Percentiles rank a stretch among this genome's conserved stretches.
Evolutionary conservation across 64 coral and sea anemone genomes (phyloP).

Genomic region (Pocillopora damicornis): DNA sequence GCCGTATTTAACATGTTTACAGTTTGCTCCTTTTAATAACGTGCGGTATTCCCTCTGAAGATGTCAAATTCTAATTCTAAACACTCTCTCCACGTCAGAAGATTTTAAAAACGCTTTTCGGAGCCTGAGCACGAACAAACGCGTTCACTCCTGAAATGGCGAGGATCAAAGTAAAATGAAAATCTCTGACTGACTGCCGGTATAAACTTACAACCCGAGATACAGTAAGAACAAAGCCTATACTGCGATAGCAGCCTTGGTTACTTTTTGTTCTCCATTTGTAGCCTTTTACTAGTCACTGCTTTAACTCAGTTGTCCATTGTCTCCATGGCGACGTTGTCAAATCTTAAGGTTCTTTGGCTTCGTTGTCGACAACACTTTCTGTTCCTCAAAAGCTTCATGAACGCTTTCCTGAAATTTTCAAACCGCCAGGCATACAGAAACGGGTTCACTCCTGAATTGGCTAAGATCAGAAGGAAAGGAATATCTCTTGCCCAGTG

Average conservation of each 20-base stretch:
- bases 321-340: not conserved
- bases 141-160: constrained; percentile 69
- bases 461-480: constrained; percentile 64
- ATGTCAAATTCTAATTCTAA: not conserved
- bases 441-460: constrained; percentile 80
- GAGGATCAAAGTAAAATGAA: constrained; percentile 66
- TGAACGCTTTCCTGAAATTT: constrained; percentile 64
- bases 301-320: not conserved
- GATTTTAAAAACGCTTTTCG: constrained; percentile 38
- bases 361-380: not conserved
- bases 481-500: constrained; percentile 68
- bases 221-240: constrained; percentile 31
- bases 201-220: constrained; percentile 61
- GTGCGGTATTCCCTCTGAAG: not conserved
- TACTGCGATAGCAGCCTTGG: no score
- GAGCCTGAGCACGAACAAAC: constrained; percentile 70
- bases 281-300: not conserved
- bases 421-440: constrained; percentile 77
- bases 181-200: constrained; percentile 49
- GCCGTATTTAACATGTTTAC: not conserved
- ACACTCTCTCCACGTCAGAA: not conserved
- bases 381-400: not conserved
- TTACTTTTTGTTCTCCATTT: no score
- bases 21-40: not conserved
- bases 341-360: not conserved